phyloP scores from a whole-genome alignment of 2,113 vertebrate species.

The Coracopsis vasa region DNA sequence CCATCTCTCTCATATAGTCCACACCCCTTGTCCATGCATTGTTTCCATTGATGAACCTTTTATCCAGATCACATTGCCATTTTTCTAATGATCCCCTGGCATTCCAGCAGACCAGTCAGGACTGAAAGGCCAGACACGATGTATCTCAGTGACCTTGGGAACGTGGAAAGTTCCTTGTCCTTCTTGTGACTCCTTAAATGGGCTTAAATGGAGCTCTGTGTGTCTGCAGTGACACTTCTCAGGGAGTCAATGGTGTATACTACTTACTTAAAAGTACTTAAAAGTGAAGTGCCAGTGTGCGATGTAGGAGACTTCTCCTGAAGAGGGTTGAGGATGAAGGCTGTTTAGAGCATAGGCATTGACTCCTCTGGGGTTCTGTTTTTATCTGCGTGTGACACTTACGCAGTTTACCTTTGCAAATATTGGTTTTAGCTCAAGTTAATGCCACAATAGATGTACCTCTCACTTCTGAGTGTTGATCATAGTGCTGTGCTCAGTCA shows the following conservation, averaged over 20 bases:
- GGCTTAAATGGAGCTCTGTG: not conserved
- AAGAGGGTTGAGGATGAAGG: not conserved
- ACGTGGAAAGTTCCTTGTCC: not conserved
- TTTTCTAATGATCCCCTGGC: not conserved
- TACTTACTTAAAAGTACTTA: not conserved
- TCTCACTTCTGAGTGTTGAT: not conserved
- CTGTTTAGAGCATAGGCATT: not conserved
- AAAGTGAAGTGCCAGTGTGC: not conserved
- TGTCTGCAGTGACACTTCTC: not conserved
- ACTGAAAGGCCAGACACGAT: accelerated
- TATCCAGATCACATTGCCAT: accelerated
- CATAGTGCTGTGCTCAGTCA: not conserved
- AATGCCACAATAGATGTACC: not conserved
- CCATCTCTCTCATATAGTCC: not conserved
- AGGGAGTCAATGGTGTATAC: not conserved
- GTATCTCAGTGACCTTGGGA: not conserved
- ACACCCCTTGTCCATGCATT: accelerated
- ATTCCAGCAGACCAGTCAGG: not conserved
- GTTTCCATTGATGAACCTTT: not conserved
- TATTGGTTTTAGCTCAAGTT: not conserved
- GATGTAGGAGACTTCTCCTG: not conserved
- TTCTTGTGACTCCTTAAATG: not conserved
- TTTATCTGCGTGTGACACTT: not conserved
- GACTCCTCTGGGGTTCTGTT: not conserved
- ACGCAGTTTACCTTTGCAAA: not conserved